Conservation (phyloP, 2,797 vertebrate genomes). For the Somateria mollissima region DNA sequence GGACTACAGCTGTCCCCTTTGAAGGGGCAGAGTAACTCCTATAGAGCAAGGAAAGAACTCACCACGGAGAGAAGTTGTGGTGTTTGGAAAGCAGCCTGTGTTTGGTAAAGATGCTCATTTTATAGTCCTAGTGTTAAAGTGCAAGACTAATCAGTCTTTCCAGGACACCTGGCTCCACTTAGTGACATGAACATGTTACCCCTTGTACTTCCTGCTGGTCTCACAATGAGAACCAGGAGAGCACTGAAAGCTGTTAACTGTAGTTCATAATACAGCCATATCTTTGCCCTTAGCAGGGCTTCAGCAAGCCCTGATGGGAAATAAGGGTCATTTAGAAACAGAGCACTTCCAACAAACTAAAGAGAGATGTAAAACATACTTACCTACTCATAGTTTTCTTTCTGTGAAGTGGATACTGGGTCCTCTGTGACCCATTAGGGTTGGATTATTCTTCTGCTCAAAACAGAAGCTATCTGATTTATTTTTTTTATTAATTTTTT, state of each 20-base stretch:
- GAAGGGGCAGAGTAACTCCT: neutral
- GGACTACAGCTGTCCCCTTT: neutral
- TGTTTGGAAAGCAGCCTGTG: neutral
- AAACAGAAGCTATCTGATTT: constrained; percentile 24
- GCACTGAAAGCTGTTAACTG: neutral
- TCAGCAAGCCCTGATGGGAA: constrained; percentile 16
- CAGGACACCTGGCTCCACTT: neutral
- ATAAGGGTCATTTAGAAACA: constrained; percentile 48
- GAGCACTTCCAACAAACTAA: constrained; percentile 29
- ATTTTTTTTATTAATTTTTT: neutral
- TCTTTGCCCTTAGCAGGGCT: neutral
- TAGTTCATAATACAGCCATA: neutral
- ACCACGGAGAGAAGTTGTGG: neutral
- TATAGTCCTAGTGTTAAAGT: neutral
- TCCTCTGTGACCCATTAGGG: constrained; percentile 55
- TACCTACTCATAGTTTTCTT: constrained; percentile 54
- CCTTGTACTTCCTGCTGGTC: neutral
- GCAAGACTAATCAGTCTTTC: neutral
- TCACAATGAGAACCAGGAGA: neutral
- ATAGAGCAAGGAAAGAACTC: neutral
- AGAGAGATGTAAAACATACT: constrained; percentile 41
- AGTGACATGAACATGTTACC: neutral
- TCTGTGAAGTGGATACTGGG: constrained; percentile 40
- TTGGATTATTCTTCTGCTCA: constrained; percentile 15
- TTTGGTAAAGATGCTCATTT: neutral